A percentile compares a stretch with the other conserved stretches of the same genome.
Conservation (phyloP, 2,797 vertebrate species). For the Sebastes matsubarae region DNA sequence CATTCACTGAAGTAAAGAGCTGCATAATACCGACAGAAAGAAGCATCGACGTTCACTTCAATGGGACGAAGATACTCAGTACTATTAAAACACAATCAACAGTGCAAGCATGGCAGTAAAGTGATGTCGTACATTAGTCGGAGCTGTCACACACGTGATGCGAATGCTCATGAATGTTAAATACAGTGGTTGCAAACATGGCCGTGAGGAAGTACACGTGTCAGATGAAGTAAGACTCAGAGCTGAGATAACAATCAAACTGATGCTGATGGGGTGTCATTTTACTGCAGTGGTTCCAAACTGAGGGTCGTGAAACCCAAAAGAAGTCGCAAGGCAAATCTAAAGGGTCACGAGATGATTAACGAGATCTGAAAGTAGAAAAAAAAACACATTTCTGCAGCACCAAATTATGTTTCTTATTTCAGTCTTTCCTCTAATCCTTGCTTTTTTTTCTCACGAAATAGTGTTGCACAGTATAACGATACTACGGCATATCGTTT, state of each 20-base stretch:
- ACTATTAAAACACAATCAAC: constrained; percentile 62
- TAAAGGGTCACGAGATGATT: too few species aligned
- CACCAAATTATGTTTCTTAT: background rate
- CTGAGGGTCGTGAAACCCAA: background rate
- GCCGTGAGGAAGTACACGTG: background rate
- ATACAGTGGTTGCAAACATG: background rate
- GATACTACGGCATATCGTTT: too few species aligned
- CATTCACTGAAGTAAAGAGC: constrained; percentile 58
- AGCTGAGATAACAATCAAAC: constrained; percentile 45
- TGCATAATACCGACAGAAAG: constrained; percentile 52
- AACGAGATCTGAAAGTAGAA: background rate
- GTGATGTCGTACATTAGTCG: constrained; percentile 1
- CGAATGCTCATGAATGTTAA: background rate
- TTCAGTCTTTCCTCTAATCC: too few species aligned
- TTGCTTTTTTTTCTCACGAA: too few species aligned
- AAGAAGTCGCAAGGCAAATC: background rate
- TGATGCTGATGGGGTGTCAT: background rate
- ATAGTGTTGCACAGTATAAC: too few species aligned
- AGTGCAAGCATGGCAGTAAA: constrained; percentile 62
- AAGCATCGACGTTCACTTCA: constrained; percentile 58
- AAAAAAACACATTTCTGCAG: background rate
- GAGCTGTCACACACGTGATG: background rate
- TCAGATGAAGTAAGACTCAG: constrained; percentile 31
- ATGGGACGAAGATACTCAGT: constrained; percentile 36
- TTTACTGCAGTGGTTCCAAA: background rate